These are phyloP conservation scores for Dynastes grantii DNA, from an alignment of 2,888 invertebrate species.

Conservation along the genomic window DNA sequence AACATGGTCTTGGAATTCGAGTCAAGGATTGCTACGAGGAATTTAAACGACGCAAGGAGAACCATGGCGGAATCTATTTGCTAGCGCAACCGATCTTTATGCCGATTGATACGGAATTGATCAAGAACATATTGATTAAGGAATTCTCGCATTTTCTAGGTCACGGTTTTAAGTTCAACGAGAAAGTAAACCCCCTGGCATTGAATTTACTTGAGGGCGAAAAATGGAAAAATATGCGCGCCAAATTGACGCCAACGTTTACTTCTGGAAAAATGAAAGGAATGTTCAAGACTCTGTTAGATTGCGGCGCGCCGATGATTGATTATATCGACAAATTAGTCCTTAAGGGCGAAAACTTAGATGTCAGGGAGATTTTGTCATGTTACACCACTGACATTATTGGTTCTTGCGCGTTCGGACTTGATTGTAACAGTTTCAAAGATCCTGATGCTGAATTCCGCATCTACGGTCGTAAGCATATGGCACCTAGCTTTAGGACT, in stretches of 20 bases:
- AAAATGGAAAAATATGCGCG: constrained; percentile 46
- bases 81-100: constrained; percentile 55
- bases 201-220: constrained; percentile 40
- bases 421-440: constrained; percentile 48
- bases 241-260: constrained; percentile 48
- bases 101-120: constrained; percentile 49
- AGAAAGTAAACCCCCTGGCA: constrained; percentile 29
- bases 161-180: constrained; percentile 67
- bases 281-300: constrained; percentile 45
- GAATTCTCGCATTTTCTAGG: constrained; percentile 76
- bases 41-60: constrained; percentile 17
- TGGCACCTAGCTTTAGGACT: constrained; percentile 8
- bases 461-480: constrained; percentile 37
- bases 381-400: constrained; percentile 51
- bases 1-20: neutral
- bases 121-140: constrained; percentile 71
- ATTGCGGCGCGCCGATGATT: constrained; percentile 40
- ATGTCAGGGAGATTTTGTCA: constrained; percentile 44
- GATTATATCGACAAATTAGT: constrained; percentile 5
- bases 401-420: constrained; percentile 50
- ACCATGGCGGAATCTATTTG: constrained; percentile 43
- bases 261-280: constrained; percentile 51
- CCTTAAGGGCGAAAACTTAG: constrained; percentile 8
- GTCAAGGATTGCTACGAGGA: constrained; percentile 41
- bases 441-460: constrained; percentile 49